phyloP scores from a whole-genome alignment of 2,888 invertebrate genomes.

The Argyra leucocephala region DNA sequence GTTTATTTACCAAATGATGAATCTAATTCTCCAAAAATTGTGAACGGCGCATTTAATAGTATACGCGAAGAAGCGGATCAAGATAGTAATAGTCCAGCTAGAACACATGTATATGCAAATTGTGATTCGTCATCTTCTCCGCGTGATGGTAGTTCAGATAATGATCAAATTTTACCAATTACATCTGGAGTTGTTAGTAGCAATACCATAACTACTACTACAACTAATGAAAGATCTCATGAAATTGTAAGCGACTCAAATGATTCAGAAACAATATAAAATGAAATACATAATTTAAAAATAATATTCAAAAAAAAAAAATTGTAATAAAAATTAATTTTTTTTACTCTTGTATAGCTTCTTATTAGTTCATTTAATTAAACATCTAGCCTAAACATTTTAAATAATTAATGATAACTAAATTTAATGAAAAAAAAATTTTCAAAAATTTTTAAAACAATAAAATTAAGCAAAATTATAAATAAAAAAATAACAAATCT shows the following conservation, averaged over 20 bases:
- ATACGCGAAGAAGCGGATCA: slow-evolving; percentile 34
- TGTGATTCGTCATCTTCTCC: slow-evolving; percentile 41
- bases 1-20: slow-evolving; percentile 43
- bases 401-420: background rate
- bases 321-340: background rate
- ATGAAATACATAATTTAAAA: background rate
- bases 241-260: slow-evolving; percentile 1
- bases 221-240: background rate
- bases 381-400: background rate
- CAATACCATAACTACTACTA: background rate
- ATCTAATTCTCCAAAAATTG: slow-evolving; percentile 40
- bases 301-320: background rate
- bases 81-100: background rate
- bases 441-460: background rate
- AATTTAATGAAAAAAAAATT: background rate
- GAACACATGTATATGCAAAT: slow-evolving; percentile 39
- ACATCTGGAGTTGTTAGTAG: background rate
- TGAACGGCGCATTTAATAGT: slow-evolving; percentile 40
- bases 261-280: slow-evolving; percentile 2
- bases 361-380: background rate
- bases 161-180: background rate
- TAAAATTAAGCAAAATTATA: background rate
- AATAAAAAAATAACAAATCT: background rate
- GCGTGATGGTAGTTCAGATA: background rate
- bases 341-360: background rate